Evolutionary conservation across 92 coral and sea anemone species (phyloP), one percentile per base, ranked within the genome.

Genomic region (Actinernus sp.): DNA sequence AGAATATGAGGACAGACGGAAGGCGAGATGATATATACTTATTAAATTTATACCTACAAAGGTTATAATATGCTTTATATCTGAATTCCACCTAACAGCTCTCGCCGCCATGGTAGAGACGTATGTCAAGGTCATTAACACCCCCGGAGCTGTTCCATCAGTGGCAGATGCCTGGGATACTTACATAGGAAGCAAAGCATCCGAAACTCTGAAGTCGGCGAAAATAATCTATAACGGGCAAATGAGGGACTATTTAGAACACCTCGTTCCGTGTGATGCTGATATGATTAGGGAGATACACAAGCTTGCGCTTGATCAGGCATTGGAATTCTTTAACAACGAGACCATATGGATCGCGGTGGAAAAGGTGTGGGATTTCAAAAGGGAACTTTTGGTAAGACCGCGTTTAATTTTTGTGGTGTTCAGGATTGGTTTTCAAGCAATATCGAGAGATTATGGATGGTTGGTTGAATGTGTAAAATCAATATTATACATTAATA

Each of bases 111-210:
- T 81, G 71, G 46, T 81, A 2, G 70, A 81, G 31, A 50, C 67
- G 26, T 74, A 81, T 25, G 43, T 81, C 17, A 25, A 49, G 23
- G 57, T 75, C 26, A 37, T 50, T 24, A 81, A 81, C 51, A 54
- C 88, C 1, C 88, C 88, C 12, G 88, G 76, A 18, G 63, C 77
- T 6, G 76, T 81, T 2, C 88, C 88, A 3, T 49, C 66, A 23
- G 33, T 81, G 1, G 60, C 58, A 51, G 60, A 64, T 26, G 76
- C 88, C 8, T 81, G 88, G 88, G 70, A 65, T 9, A 49, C 22
- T 16, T 49, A 39, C 46, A 74, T 77, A 6, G 49, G 18, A 23
- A 58, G 43, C 25, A 74, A 65, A 39, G 68, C 82, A 25, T 45
- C 48, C 6, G 28, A 63, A 30, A 20, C 66, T 29, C 39, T 80